A percentile compares a stretch with the other conserved stretches of the same genome.
phyloP scores from a whole-genome alignment of 2,888 invertebrate species.

The Ormyrus nitidulus region DNA sequence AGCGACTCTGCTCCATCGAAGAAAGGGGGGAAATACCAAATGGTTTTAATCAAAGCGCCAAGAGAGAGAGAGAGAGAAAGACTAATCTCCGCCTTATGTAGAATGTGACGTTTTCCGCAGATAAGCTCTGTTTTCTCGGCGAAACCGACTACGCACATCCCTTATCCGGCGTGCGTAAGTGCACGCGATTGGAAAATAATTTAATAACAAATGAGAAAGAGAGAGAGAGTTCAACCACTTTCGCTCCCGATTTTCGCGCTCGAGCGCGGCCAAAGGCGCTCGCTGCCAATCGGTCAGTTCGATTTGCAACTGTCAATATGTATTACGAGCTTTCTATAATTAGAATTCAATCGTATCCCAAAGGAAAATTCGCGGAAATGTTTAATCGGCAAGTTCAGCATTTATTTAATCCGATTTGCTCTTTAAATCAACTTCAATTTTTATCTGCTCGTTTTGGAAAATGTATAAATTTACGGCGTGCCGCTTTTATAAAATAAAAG shows the following conservation, averaged over 20 bases:
- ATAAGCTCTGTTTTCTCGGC: conserved; percentile 37
- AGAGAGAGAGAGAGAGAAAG: conserved; percentile 29
- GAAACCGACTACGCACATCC: conserved; percentile 39
- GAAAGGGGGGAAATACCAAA: conserved; percentile 26
- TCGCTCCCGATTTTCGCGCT: too few species aligned
- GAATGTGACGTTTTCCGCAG: conserved; percentile 34
- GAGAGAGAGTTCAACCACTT: background rate
- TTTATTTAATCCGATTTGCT: too few species aligned
- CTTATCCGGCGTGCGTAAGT: conserved; percentile 38
- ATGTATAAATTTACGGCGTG: too few species aligned
- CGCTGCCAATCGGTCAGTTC: too few species aligned
- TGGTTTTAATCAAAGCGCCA: background rate
- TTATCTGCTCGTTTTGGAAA: too few species aligned
- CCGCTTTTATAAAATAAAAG: background rate
- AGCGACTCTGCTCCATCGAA: background rate
- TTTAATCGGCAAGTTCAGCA: too few species aligned
- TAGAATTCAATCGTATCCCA: too few species aligned
- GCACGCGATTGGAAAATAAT: conserved; percentile 36
- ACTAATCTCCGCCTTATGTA: conserved; percentile 36
- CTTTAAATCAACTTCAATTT: too few species aligned
- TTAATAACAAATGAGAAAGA: conserved; percentile 22
- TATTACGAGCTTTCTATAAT: too few species aligned
- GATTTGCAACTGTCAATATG: too few species aligned
- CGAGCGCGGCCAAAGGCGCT: too few species aligned
- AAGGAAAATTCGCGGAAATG: too few species aligned